These are phyloP conservation scores for Archips xylosteana DNA, from an alignment of 2,888 invertebrate genomes.

Conservation along the genomic window DNA sequence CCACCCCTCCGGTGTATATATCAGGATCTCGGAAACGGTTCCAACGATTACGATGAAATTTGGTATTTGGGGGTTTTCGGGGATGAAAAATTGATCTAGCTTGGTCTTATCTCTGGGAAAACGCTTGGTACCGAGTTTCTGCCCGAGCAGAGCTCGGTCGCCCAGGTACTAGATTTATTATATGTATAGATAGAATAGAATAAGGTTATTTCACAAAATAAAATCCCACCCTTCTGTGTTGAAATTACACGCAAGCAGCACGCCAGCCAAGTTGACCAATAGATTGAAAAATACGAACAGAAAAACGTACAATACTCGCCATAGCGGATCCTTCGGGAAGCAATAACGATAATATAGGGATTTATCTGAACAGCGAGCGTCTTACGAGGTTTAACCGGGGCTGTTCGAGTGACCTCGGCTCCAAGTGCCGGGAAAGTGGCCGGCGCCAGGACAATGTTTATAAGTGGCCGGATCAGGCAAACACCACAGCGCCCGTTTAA, in stretches of 20 bases:
- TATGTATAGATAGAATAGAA: too few relatives aligned
- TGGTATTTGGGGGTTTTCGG: too few relatives aligned
- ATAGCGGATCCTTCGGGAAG: conserved; percentile 57
- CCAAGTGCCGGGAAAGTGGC: conserved; percentile 32
- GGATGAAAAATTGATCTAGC: too few relatives aligned
- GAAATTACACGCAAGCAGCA: neutral
- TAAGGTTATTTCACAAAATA: neutral
- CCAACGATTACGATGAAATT: too few relatives aligned
- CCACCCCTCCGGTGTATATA: too few relatives aligned
- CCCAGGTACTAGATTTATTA: too few relatives aligned
- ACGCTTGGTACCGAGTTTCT: too few relatives aligned
- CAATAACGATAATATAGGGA: conserved; percentile 73
- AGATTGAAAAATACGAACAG: conserved; percentile 54
- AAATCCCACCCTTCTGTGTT: neutral
- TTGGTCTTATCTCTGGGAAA: too few relatives aligned
- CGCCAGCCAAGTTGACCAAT: neutral
- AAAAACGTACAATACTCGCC: conserved; percentile 60
- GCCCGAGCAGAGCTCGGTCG: too few relatives aligned
- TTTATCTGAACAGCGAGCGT: conserved; percentile 70
- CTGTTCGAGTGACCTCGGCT: conserved; percentile 52
- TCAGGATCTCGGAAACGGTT: too few relatives aligned
- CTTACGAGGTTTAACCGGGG: conserved; percentile 71
- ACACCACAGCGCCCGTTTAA: conserved; percentile 64
- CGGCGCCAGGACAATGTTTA: conserved; percentile 58
- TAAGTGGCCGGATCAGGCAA: conserved; percentile 65